Evolutionary conservation across 2,113 vertebrate species (phyloP).

Genomic region (Panurus biarmicus): DNA sequence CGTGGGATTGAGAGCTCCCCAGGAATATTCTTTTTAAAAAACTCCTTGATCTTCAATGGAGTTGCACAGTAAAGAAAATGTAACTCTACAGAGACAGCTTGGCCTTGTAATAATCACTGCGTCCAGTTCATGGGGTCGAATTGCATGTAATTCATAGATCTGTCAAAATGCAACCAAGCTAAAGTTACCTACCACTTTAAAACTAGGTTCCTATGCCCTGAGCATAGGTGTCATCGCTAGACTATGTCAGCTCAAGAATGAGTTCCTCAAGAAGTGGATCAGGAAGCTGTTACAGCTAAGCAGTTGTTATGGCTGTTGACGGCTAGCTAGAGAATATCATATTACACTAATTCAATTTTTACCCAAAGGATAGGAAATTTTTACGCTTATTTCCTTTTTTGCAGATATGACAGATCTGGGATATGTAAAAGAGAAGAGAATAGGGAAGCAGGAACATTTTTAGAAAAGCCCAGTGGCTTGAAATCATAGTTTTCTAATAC

Average conservation of each 20-base stretch:
- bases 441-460: background rate
- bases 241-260: background rate
- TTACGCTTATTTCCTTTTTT: background rate
- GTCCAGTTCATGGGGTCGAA: background rate
- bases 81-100: background rate
- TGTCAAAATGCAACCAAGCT: background rate
- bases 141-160: background rate
- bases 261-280: background rate
- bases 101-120: background rate
- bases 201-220: background rate
- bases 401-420: background rate
- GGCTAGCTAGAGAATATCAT: background rate
- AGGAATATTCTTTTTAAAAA: background rate
- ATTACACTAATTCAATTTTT: background rate
- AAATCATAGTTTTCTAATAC: background rate
- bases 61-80: background rate
- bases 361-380: background rate
- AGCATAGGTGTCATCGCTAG: background rate
- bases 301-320: background rate
- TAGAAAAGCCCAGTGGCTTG: background rate
- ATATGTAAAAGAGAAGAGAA: conserved; percentile 12
- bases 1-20: background rate
- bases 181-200: background rate
- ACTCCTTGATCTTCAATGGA: background rate
- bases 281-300: background rate